A percentile compares a stretch with the other conserved stretches of the same genome.
Evolutionary conservation across 2,888 invertebrate species (phyloP).

Genomic region (Cyrtodaria siliqua): DNA sequence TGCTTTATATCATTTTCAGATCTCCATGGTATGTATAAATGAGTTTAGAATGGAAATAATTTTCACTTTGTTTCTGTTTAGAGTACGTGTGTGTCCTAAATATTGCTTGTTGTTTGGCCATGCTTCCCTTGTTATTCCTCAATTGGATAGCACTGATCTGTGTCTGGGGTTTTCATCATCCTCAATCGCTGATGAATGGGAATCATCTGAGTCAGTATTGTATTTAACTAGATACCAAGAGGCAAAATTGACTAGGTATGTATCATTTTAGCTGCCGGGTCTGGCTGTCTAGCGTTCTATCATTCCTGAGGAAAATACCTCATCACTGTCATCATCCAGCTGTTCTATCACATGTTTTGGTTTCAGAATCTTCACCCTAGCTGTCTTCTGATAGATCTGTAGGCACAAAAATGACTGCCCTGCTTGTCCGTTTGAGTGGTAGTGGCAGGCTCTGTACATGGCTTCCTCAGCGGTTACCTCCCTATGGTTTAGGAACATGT

Average conservation of each 20-base stretch:
- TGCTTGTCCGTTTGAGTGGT: slow-evolving; percentile 15
- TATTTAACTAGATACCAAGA: slow-evolving; percentile 17
- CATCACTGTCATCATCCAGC: slow-evolving; percentile 16
- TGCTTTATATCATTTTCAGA: slow-evolving; percentile 9
- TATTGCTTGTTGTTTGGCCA: slow-evolving; percentile 10
- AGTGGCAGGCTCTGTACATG: slow-evolving; percentile 24
- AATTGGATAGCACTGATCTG: neutral
- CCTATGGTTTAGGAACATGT: slow-evolving; percentile 16
- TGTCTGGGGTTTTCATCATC: neutral
- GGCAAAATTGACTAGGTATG: slow-evolving; percentile 77
- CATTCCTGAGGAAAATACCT: slow-evolving; percentile 14
- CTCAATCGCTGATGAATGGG: slow-evolving; percentile 1
- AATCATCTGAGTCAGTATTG: slow-evolving; percentile 7
- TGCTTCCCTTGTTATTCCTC: neutral
- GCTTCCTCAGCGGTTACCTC: slow-evolving; percentile 25
- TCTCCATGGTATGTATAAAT: slow-evolving; percentile 25
- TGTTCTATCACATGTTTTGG: slow-evolving; percentile 5
- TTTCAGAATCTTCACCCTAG: slow-evolving; percentile 11
- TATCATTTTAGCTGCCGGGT: slow-evolving; percentile 67
- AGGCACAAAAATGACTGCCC: slow-evolving; percentile 20
- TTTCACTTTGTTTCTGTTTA: slow-evolving; percentile 14
- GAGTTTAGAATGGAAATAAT: slow-evolving; percentile 22
- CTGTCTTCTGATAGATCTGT: slow-evolving; percentile 19
- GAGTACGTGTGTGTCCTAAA: slow-evolving; percentile 22
- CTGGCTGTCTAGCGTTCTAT: slow-evolving; percentile 35